phyloP scores from a whole-genome alignment of 2,888 invertebrate genomes.

The Lasiommata megera region DNA sequence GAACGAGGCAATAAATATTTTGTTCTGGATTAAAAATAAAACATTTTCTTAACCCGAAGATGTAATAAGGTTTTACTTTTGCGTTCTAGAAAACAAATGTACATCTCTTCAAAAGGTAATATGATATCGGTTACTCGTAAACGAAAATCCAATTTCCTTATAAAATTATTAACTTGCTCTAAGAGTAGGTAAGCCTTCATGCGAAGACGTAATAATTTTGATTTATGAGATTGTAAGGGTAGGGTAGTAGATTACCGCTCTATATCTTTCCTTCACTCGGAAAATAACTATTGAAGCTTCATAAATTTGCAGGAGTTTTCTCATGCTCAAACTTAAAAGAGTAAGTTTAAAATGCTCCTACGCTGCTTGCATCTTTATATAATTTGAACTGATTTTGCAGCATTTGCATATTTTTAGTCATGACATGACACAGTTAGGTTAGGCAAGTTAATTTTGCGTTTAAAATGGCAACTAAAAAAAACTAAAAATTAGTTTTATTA shows the following conservation, averaged over 20 bases:
- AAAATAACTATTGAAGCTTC: neutral
- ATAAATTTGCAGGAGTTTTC: neutral
- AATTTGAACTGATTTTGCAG: too few relatives aligned
- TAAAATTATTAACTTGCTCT: constrained; percentile 2
- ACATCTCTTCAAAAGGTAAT: neutral
- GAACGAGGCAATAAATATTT: too few relatives aligned
- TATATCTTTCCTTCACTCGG: neutral
- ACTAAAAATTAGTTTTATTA: too few relatives aligned
- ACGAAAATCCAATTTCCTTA: constrained; percentile 4
- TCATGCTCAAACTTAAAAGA: neutral
- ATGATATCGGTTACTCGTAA: neutral
- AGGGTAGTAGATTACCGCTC: neutral
- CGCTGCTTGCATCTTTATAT: too few relatives aligned
- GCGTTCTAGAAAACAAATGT: neutral
- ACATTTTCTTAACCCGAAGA: too few relatives aligned
- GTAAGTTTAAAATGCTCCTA: neutral
- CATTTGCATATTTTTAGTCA: too few relatives aligned
- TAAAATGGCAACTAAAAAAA: too few relatives aligned
- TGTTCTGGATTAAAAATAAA: too few relatives aligned
- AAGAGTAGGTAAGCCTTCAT: constrained; percentile 1
- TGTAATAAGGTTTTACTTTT: neutral
- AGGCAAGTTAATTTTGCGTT: too few relatives aligned
- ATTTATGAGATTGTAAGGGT: constrained; percentile 1
- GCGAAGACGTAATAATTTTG: constrained; percentile 11
- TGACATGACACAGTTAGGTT: too few relatives aligned